These are phyloP conservation scores for Digitonthophagus gazella DNA, from an alignment of 2,888 invertebrate species.

Conservation along the genomic window DNA sequence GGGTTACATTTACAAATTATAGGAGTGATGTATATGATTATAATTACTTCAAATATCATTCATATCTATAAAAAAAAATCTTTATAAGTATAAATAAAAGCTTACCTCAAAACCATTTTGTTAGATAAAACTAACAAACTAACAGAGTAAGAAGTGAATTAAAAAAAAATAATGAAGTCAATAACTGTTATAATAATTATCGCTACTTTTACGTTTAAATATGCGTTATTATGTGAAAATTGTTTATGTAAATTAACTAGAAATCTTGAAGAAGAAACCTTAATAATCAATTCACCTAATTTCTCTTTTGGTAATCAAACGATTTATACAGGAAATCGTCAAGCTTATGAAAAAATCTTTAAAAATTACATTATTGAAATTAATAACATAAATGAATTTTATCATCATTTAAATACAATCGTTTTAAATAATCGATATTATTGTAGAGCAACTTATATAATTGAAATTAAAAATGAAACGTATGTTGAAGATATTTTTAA, in stretches of 20 bases:
- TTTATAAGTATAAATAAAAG: not conserved
- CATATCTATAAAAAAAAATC: not conserved
- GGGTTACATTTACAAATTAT: not conserved
- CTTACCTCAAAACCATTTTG: not conserved
- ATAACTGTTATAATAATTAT: not conserved
- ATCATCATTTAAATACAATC: not conserved
- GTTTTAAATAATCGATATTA: not conserved
- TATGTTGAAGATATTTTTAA: not conserved
- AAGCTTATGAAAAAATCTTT: not conserved
- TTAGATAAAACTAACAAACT: too few species aligned
- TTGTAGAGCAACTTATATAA: not conserved
- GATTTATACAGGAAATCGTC: not conserved
- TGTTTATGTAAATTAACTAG: not conserved
- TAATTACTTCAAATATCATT: not conserved
- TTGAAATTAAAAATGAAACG: not conserved
- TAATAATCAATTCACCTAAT: not conserved
- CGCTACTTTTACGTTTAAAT: not conserved
- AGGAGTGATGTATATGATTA: not conserved
- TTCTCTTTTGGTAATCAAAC: not conserved
- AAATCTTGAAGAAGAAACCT: not conserved
- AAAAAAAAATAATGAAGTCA: not conserved
- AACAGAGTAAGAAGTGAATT: not conserved
- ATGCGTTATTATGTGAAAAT: not conserved
- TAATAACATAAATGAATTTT: not conserved
- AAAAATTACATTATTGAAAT: slow-evolving; percentile 4